Evolutionary conservation across 2,113 vertebrate genomes (phyloP).

Genomic region (Malurus elegans): DNA sequence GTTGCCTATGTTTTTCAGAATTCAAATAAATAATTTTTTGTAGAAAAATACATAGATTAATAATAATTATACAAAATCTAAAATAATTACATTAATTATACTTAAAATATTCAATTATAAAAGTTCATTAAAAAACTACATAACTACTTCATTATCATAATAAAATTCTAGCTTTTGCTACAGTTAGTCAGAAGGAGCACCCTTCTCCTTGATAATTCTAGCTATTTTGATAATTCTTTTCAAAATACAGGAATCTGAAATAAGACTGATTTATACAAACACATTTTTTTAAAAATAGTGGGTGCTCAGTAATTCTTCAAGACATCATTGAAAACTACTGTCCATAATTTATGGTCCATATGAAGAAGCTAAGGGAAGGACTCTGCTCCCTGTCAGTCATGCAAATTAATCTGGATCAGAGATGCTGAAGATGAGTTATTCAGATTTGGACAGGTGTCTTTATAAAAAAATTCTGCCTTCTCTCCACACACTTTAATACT

Average conservation of each 20-base stretch:
- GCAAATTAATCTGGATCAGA: background rate
- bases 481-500: background rate
- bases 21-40: background rate
- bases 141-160: background rate
- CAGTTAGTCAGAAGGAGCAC: background rate
- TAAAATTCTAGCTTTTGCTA: background rate
- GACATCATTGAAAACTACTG: background rate
- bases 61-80: background rate
- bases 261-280: background rate
- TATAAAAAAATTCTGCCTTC: background rate
- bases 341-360: background rate
- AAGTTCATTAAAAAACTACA: background rate
- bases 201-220: background rate
- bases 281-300: background rate
- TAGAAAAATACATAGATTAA: background rate
- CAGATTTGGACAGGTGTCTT: background rate
- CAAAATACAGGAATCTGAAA: background rate
- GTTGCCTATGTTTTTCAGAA: background rate
- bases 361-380: background rate
- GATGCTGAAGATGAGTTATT: background rate
- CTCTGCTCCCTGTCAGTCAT: background rate
- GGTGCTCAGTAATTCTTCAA: background rate
- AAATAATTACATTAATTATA: conserved; percentile 7
- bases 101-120: background rate
- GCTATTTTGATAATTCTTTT: background rate